Percentiles rank a stretch among this genome's conserved stretches.
These are phyloP conservation scores for Troides oblongomaculatus DNA, from an alignment of 2,888 invertebrate species.

Conservation along the genomic window DNA sequence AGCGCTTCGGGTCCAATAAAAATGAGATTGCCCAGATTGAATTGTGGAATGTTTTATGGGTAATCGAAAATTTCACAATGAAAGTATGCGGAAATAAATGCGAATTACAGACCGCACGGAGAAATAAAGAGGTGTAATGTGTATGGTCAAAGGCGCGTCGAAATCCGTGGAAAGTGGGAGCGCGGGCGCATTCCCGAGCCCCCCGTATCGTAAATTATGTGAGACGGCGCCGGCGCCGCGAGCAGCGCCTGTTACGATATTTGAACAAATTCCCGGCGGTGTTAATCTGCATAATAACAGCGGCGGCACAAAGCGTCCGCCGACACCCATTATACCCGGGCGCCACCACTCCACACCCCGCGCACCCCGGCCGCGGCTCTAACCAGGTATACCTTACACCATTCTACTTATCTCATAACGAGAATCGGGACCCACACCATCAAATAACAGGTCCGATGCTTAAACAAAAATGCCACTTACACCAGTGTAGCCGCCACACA, in stretches of 20 bases:
- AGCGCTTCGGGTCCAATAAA: background rate
- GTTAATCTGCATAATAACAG: slow-evolving; percentile 81
- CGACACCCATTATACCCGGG: slow-evolving; percentile 75
- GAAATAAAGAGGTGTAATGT: slow-evolving; percentile 54
- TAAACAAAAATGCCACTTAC: slow-evolving; percentile 16
- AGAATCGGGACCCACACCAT: slow-evolving; percentile 37
- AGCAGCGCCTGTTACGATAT: slow-evolving; percentile 78
- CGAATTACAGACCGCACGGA: slow-evolving; percentile 44
- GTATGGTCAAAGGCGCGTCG: slow-evolving; percentile 57
- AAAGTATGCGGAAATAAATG: slow-evolving; percentile 43
- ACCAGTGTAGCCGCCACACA: background rate
- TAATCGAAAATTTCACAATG: slow-evolving; percentile 5
- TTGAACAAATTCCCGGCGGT: slow-evolving; percentile 80
- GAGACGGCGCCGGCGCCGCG: slow-evolving; percentile 74
- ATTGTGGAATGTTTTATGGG: background rate
- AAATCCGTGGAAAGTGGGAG: slow-evolving; percentile 57
- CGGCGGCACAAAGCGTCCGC: slow-evolving; percentile 75
- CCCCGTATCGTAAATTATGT: slow-evolving; percentile 72
- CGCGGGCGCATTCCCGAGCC: slow-evolving; percentile 71
- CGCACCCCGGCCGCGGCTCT: slow-evolving; percentile 38
- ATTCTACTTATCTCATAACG: slow-evolving; percentile 31
- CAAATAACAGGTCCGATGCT: slow-evolving; percentile 25
- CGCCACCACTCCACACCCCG: slow-evolving; percentile 62
- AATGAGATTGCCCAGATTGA: background rate
- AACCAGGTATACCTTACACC: slow-evolving; percentile 43